Percentiles rank a stretch among this genome's conserved stretches.
phyloP scores from a whole-genome alignment of 2,888 invertebrate species.

The Polyploca ridens region DNA sequence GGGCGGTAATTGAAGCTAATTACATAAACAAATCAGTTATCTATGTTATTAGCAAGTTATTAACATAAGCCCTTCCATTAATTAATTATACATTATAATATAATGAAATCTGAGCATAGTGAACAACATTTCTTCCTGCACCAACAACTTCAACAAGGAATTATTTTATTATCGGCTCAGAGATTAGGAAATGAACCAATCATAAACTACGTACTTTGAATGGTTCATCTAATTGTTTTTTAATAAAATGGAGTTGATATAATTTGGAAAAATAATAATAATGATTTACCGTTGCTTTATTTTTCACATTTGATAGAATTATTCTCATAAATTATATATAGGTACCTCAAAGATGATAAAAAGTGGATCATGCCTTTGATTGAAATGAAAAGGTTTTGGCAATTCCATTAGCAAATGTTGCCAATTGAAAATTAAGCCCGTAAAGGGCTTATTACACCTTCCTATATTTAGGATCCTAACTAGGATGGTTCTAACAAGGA shows the following conservation, averaged over 20 bases:
- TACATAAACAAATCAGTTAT: constrained; percentile 15
- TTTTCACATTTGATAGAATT: constrained; percentile 4
- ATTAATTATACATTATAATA: constrained; percentile 26
- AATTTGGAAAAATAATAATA: background rate
- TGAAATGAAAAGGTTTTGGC: constrained; percentile 7
- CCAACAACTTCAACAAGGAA: background rate
- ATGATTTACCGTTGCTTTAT: background rate
- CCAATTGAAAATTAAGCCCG: background rate
- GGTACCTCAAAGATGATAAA: too few relatives aligned
- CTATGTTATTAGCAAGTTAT: background rate
- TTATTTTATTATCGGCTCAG: background rate
- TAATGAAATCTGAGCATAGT: background rate
- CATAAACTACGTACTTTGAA: background rate
- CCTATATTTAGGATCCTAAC: too few relatives aligned
- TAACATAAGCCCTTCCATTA: constrained; percentile 30
- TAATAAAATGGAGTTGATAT: background rate
- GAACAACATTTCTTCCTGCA: background rate
- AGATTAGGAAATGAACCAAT: background rate
- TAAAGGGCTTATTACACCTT: too few relatives aligned
- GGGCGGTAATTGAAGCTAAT: background rate
- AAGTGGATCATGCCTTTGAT: too few relatives aligned
- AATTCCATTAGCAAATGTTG: constrained; percentile 6
- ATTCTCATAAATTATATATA: background rate
- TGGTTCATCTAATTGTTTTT: background rate
- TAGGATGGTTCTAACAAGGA: too few relatives aligned